Evolutionary conservation across 2,797 vertebrate species (phyloP).

Genomic region (Chloroceryle amazona): DNA sequence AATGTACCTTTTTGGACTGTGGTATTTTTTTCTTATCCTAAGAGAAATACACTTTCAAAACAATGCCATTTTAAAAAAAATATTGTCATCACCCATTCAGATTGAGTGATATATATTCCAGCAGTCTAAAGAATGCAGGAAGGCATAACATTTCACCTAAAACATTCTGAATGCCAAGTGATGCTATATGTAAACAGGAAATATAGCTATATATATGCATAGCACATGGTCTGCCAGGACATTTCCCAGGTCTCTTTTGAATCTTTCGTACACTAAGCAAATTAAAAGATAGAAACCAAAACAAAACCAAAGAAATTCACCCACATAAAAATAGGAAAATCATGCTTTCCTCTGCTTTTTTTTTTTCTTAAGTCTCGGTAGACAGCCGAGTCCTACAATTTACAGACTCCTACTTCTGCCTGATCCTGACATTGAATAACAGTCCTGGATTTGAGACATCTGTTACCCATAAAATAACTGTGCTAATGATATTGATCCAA

Average conservation of each 20-base stretch:
- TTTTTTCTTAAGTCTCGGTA: not conserved
- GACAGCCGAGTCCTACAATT: not conserved
- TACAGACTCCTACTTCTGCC: not conserved
- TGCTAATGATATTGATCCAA: not conserved
- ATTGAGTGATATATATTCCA: not conserved
- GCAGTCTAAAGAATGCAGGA: not conserved
- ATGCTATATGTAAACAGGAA: not conserved
- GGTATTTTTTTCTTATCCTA: not conserved
- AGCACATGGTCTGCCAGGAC: not conserved
- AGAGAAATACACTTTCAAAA: not conserved
- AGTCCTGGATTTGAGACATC: not conserved
- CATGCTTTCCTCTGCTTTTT: not conserved
- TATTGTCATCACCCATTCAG: not conserved
- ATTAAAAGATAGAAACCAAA: not conserved
- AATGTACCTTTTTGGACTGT: not conserved
- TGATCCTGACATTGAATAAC: not conserved
- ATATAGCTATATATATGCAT: not conserved
- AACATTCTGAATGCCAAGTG: not conserved
- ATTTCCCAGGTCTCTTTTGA: not conserved
- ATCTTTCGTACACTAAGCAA: not conserved
- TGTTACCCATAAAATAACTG: not conserved
- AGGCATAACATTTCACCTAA: not conserved
- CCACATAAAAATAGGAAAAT: not conserved
- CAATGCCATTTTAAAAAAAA: not conserved
- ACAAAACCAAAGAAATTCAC: accelerated